Percentiles rank a stretch among this genome's conserved stretches.
Conservation (phyloP, 1,140 invertebrate genomes). For the Octopus bimaculoides region DNA sequence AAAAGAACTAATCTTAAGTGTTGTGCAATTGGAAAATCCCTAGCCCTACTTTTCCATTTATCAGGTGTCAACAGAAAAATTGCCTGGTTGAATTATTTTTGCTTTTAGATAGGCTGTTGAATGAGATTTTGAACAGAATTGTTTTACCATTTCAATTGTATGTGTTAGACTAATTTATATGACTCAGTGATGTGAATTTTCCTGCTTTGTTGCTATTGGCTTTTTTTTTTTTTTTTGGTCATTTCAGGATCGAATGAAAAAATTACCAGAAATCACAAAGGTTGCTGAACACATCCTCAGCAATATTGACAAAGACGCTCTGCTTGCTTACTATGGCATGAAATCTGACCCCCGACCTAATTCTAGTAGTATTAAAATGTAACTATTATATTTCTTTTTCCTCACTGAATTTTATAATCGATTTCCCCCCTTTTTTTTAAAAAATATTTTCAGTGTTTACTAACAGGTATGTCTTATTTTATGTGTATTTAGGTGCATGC, state of each 20-base stretch:
- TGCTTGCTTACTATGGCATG: constrained; percentile 75
- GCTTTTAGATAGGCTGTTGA: background rate
- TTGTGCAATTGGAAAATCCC: no score
- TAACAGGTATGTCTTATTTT: no score
- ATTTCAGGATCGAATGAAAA: constrained; percentile 40
- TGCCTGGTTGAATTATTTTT: background rate
- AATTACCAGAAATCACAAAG: constrained; percentile 56
- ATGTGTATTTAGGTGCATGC: no score
- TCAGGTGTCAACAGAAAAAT: background rate
- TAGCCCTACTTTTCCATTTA: background rate
- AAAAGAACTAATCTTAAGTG: no score
- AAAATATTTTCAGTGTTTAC: no score
- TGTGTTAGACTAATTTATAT: background rate
- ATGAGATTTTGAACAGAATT: background rate
- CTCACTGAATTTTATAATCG: background rate
- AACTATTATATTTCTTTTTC: constrained; percentile 40
- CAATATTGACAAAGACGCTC: constrained; percentile 69
- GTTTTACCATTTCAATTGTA: background rate
- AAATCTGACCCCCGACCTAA: constrained; percentile 76
- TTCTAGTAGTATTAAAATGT: constrained; percentile 76
- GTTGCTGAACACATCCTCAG: constrained; percentile 69
- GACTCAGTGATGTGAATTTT: background rate
- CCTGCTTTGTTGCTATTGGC: background rate
- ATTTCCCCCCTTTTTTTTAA: background rate
- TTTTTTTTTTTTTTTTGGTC: constrained; percentile 15